Evolutionary conservation across 2,113 vertebrate genomes (phyloP).

Genomic region (Clarias macrocephalus): DNA sequence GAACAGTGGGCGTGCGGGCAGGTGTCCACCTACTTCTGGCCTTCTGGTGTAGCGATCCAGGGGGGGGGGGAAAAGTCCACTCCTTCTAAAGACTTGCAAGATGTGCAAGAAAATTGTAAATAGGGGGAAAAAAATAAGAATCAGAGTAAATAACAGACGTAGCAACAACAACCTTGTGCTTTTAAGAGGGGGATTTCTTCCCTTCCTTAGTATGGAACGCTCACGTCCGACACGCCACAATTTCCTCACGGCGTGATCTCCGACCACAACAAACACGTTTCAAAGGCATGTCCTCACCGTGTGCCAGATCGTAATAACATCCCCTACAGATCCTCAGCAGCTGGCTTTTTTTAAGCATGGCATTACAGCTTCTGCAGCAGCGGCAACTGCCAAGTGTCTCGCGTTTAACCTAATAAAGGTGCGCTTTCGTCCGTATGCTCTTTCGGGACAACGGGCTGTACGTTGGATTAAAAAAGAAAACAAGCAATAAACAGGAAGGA

Average conservation of each 20-base stretch:
- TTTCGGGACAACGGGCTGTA: not conserved
- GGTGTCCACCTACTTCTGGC: not conserved
- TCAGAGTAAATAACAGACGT: not conserved
- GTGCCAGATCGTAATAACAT: conserved; percentile 38
- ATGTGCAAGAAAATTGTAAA: not conserved
- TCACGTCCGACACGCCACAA: conserved; percentile 9
- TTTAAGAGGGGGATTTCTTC: conserved; percentile 37
- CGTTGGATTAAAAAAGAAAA: not conserved
- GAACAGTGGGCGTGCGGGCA: too few relatives aligned
- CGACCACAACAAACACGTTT: conserved; percentile 44
- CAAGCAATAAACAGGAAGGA: conserved; percentile 49
- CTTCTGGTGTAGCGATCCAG: not conserved
- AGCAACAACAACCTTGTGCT: not conserved
- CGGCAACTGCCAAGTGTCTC: not conserved
- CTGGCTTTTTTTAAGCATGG: not conserved
- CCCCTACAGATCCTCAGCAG: conserved; percentile 18
- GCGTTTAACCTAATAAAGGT: conserved; percentile 2
- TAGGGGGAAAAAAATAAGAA: not conserved
- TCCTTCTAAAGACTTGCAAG: too few relatives aligned
- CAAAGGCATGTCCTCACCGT: conserved; percentile 23
- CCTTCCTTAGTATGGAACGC: conserved; percentile 24
- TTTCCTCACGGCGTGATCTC: conserved; percentile 31
- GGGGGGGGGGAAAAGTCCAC: too few relatives aligned
- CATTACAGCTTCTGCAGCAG: conserved; percentile 21
- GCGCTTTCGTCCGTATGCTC: not conserved